Evolutionary conservation across 2,888 invertebrate species (phyloP).

Genomic region (Oxycera nigricornis): DNA sequence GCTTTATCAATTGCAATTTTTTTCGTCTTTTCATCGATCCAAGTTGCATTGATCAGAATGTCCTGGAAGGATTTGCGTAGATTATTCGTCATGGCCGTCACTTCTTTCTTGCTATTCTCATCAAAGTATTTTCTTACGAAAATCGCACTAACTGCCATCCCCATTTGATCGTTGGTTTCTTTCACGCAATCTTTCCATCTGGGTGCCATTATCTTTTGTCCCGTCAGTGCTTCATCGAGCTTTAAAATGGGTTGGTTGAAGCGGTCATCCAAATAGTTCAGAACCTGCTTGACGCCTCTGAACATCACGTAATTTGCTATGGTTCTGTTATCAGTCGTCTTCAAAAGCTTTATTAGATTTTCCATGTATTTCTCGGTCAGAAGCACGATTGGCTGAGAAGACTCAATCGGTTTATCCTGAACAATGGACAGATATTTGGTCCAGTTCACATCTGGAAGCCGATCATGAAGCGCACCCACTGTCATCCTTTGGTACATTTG

Average conservation of each 20-base stretch:
- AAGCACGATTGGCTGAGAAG: slow-evolving; percentile 43
- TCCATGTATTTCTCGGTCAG: slow-evolving; percentile 41
- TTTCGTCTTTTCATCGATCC: slow-evolving; percentile 92
- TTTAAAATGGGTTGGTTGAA: slow-evolving; percentile 47
- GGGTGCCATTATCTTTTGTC: slow-evolving; percentile 82
- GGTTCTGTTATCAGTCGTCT: slow-evolving; percentile 39
- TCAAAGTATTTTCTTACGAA: slow-evolving; percentile 66
- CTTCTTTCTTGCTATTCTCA: slow-evolving; percentile 68
- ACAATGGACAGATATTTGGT: slow-evolving; percentile 46
- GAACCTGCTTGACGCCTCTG: slow-evolving; percentile 44
- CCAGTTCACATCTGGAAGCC: slow-evolving; percentile 47
- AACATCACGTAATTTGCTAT: slow-evolving; percentile 49
- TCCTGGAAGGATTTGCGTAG: slow-evolving; percentile 83
- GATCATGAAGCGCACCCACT: slow-evolving; percentile 40
- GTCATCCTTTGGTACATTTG: slow-evolving; percentile 44
- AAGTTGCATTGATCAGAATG: slow-evolving; percentile 79
- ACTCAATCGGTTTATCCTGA: slow-evolving; percentile 37
- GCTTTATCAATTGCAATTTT: slow-evolving; percentile 84
- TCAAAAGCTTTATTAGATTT: slow-evolving; percentile 43
- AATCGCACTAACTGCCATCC: slow-evolving; percentile 73
- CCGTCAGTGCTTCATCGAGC: slow-evolving; percentile 77
- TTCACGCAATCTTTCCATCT: slow-evolving; percentile 88
- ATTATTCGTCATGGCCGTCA: slow-evolving; percentile 87
- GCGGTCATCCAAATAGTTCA: slow-evolving; percentile 46
- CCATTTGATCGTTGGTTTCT: slow-evolving; percentile 83